Evolutionary conservation across 1,140 invertebrate species (phyloP), one percentile per base, ranked within the genome.

Genomic region (Drosophila tristis): DNA sequence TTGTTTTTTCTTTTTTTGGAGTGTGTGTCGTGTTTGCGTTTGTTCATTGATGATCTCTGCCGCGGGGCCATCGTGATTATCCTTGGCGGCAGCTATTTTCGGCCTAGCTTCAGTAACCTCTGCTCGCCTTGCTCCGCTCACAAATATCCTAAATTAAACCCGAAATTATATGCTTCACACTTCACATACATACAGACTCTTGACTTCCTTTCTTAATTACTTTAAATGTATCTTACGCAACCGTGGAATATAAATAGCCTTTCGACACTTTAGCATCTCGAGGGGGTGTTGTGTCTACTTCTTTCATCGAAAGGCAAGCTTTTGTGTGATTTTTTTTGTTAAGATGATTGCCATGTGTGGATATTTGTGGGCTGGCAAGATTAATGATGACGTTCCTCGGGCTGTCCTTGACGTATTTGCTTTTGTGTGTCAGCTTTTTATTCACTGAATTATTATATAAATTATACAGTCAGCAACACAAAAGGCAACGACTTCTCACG

Each of bases 361-460:
- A 29, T 62, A 39, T 66, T 31, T 75, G 58, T 45, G 39, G 35
- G 51, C 53, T 43, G 65, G 64, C 23, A 64, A 81, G 68, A 81
- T 82, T 78, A 81, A 81, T 82, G 79, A 82, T 78, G 79, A 74
- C 47, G 62, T 26, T 56, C 39, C n/a, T 8, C 55, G 42, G 35
- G 25, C 35, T 55, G 71, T 48, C 35, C 56, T 62, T 57, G 67
- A 58, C 23, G 50, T 54, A 45, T 48, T 16, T 42, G 25, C 43
- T 43, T 64, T 59, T 49, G 15, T 44, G 48, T n/a, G 35, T 11
- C 20, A 8, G 16, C 25, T 45, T 42, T 68, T 75, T 56, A 39
- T 57, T 23, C 50, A 45, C 20, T 47, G 51, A 85, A 80, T 85
- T 78, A 81, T 85, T 77, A 74, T 81, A 51, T 81, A 81, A 86